A percentile compares a stretch with the other conserved stretches of the same genome.
These are phyloP conservation scores for Desmophyllum pertusum DNA, from an alignment of 92 coral and sea anemone genomes.

Conservation along the genomic window DNA sequence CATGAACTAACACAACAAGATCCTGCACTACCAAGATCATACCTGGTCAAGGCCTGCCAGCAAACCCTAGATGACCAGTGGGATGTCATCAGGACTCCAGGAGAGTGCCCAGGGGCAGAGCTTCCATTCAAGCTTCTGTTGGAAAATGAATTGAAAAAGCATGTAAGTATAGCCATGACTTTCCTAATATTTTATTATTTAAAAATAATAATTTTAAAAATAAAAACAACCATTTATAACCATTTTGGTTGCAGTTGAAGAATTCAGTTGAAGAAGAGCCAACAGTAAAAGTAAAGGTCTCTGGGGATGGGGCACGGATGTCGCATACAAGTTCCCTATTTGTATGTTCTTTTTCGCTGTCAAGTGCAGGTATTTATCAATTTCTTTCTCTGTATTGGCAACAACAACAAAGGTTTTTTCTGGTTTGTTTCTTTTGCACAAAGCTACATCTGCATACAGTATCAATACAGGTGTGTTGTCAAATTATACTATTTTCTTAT, in stretches of 20 bases:
- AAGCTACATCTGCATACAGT: no score
- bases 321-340: neutral
- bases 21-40: conserved; percentile 29
- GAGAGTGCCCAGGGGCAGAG: conserved; percentile 38
- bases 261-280: neutral
- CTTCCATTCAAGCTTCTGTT: conserved; percentile 38
- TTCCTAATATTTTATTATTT: neutral
- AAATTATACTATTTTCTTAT: no score
- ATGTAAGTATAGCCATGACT: neutral
- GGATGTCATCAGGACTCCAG: conserved; percentile 41
- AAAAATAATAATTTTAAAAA: no score
- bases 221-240: no score
- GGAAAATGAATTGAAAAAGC: conserved; percentile 24
- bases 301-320: conserved; percentile 15
- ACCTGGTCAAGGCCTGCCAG: conserved; percentile 35
- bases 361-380: neutral
- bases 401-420: no score
- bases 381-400: no score
- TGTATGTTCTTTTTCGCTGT: neutral
- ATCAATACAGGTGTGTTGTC: no score
- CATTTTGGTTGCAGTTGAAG: neutral
- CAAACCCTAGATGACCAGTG: conserved; percentile 28
- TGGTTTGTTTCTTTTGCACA: no score
- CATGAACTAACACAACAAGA: conserved; percentile 40
- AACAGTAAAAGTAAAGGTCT: neutral